Conservation (phyloP, 2,113 vertebrate genomes). For the Hemiscyllium ocellatum region DNA sequence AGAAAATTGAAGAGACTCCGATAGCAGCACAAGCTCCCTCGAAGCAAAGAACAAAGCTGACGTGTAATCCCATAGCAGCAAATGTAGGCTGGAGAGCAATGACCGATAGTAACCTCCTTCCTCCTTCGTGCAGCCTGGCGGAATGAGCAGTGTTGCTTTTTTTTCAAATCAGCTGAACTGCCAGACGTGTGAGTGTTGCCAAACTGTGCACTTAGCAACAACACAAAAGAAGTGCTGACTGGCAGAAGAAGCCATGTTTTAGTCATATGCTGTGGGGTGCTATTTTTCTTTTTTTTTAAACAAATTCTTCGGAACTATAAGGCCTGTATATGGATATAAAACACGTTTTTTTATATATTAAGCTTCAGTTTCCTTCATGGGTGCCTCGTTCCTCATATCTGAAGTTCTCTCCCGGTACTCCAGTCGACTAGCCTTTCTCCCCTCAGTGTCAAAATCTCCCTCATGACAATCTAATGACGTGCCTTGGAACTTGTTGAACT, state of each 20-base stretch:
- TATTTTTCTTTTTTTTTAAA: too few species aligned
- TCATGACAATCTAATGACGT: neutral
- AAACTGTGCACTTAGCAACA: neutral
- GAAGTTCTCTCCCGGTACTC: neutral
- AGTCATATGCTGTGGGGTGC: neutral
- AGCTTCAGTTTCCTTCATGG: neutral
- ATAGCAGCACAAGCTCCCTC: constrained; percentile 34
- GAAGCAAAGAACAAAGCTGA: constrained; percentile 46
- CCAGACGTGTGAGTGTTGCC: neutral
- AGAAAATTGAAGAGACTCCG: neutral
- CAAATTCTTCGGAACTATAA: neutral
- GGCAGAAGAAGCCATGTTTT: neutral
- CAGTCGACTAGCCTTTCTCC: too few species aligned
- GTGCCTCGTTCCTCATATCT: neutral
- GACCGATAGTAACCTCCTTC: constrained; percentile 58
- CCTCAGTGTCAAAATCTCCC: neutral
- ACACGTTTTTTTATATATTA: neutral
- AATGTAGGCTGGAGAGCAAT: constrained; percentile 51
- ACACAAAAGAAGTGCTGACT: constrained; percentile 20
- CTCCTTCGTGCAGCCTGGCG: neutral
- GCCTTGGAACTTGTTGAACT: neutral
- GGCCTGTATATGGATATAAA: neutral
- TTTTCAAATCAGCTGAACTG: constrained; percentile 12
- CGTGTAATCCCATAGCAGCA: constrained; percentile 54
- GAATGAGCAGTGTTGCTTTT: neutral